Percentiles rank a stretch among this genome's conserved stretches.
Conservation (phyloP, 2,888 invertebrate species). For the Sinelater perroti region DNA sequence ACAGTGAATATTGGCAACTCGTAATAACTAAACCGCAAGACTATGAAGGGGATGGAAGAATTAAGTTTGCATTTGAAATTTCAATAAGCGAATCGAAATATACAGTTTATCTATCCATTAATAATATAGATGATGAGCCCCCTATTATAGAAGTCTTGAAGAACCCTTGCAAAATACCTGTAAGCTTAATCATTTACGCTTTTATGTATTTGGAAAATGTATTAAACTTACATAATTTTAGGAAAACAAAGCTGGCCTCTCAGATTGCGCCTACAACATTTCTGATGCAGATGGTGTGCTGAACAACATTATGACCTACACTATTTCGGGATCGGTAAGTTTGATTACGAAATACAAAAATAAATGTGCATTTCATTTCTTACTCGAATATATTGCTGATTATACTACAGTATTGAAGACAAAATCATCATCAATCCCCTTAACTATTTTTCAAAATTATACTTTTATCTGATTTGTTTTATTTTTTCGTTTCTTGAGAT, state of each 20-base stretch:
- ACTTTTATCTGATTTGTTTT: too few relatives aligned
- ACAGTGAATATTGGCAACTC: slow-evolving; percentile 9
- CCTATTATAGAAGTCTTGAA: slow-evolving; percentile 3
- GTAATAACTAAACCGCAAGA: slow-evolving; percentile 16
- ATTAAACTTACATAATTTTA: slow-evolving; percentile 4
- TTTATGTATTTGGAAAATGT: neutral
- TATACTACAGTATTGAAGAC: too few relatives aligned
- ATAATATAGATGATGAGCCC: slow-evolving; percentile 21
- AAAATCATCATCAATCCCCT: too few relatives aligned
- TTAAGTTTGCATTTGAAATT: slow-evolving; percentile 10
- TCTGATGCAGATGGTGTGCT: slow-evolving; percentile 23
- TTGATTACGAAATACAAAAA: neutral
- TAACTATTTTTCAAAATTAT: too few relatives aligned
- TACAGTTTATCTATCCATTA: slow-evolving; percentile 3
- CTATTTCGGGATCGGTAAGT: slow-evolving; percentile 7
- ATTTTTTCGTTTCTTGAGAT: too few relatives aligned
- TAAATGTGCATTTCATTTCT: neutral
- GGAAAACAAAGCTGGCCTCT: slow-evolving; percentile 19
- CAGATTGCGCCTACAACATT: slow-evolving; percentile 9
- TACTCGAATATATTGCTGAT: too few relatives aligned
- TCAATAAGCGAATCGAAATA: neutral
- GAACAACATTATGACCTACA: neutral
- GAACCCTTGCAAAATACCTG: slow-evolving; percentile 15
- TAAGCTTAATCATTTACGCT: slow-evolving; percentile 10
- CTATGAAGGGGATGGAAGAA: slow-evolving; percentile 4